Conservation (phyloP, 2,888 invertebrate genomes). For the Orchesella flavescens region DNA sequence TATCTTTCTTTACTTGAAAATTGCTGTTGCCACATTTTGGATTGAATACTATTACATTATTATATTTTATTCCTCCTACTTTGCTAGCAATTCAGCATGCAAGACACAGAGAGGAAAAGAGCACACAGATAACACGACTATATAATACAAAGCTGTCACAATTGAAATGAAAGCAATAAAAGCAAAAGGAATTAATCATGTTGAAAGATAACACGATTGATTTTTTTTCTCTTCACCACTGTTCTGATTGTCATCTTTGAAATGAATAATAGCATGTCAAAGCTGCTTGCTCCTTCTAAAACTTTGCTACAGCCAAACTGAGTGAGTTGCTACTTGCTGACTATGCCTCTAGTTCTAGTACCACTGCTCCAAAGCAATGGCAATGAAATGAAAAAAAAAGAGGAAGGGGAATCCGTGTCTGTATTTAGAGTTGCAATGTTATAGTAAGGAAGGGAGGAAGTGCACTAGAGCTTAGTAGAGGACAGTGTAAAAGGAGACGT, state of each 20-base stretch:
- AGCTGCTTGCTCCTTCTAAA: constrained; percentile 41
- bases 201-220: constrained; percentile 71
- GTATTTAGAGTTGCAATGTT: background rate
- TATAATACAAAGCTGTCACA: constrained; percentile 60
- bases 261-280: constrained; percentile 70
- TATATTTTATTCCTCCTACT: background rate
- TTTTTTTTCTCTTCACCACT: constrained; percentile 68
- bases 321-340: background rate
- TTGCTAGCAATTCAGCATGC: background rate
- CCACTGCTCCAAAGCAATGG: constrained; percentile 20
- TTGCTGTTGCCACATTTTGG: constrained; percentile 23
- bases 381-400: constrained; percentile 50
- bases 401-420: constrained; percentile 25
- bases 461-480: background rate
- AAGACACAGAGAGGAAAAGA: constrained; percentile 4
- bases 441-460: background rate
- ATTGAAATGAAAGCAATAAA: constrained; percentile 69
- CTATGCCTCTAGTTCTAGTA: too few species aligned
- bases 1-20: background rate
- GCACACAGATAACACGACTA: constrained; percentile 38
- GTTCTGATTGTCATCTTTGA: constrained; percentile 70
- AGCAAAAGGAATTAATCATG: constrained; percentile 70
- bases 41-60: constrained; percentile 13
- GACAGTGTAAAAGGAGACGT: background rate
- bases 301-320: constrained; percentile 8